phyloP scores from a whole-genome alignment of 2,797 vertebrate species.

The Cirrhinus mrigala region DNA sequence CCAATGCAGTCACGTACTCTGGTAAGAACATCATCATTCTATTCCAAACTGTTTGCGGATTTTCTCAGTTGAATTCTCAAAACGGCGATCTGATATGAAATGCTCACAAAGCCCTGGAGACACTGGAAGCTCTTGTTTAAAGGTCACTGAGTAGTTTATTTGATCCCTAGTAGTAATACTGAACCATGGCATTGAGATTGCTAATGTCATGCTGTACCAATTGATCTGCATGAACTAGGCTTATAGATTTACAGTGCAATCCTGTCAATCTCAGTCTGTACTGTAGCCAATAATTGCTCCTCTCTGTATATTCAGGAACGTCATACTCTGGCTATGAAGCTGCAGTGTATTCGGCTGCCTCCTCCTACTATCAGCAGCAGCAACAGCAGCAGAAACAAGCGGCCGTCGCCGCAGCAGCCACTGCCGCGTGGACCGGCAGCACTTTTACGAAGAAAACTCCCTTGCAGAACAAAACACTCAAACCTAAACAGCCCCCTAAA shows the following conservation, averaged over 20 bases:
- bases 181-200: background rate
- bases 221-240: background rate
- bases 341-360: slow-evolving; percentile 97
- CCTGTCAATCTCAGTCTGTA: background rate
- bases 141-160: background rate
- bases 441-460: slow-evolving; percentile 95
- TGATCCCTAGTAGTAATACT: background rate
- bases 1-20: slow-evolving; percentile 96
- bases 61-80: background rate
- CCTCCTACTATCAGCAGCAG: slow-evolving; percentile 96
- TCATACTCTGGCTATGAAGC: slow-evolving; percentile 98
- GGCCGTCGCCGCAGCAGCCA: slow-evolving; percentile 89
- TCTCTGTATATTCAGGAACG: slow-evolving; percentile 81
- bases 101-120: background rate
- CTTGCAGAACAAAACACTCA: slow-evolving; percentile 95
- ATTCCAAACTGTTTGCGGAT: background rate
- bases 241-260: background rate
- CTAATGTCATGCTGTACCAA: background rate
- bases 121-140: background rate
- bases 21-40: slow-evolving; percentile 79
- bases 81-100: background rate
- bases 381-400: slow-evolving; percentile 90
- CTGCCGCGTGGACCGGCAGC: slow-evolving; percentile 93
- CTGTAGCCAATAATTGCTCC: background rate
- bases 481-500: slow-evolving; percentile 96